phyloP scores from a whole-genome alignment of 1,140 invertebrate genomes.

The Tribolium madens region DNA sequence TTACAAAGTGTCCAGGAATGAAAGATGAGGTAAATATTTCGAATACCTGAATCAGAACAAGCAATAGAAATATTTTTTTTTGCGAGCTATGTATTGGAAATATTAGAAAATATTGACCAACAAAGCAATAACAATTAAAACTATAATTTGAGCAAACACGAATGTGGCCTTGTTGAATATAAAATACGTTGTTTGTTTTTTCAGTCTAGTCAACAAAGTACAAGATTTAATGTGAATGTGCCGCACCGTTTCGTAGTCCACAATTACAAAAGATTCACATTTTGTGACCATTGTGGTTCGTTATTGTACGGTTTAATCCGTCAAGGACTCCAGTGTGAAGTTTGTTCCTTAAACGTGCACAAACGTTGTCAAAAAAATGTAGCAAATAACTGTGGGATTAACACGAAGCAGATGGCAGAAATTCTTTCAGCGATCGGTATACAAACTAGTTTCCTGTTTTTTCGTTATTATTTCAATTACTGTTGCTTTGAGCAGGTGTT shows the following conservation, averaged over 20 bases:
- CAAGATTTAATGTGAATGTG: slow-evolving; percentile 97
- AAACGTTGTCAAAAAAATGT: slow-evolving; percentile 99
- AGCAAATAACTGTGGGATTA: slow-evolving; percentile 99
- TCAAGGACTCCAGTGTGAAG: slow-evolving; percentile 98
- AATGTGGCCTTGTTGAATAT: slow-evolving; percentile 13
- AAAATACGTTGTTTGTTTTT: slow-evolving; percentile 45
- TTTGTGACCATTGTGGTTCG: slow-evolving; percentile 99
- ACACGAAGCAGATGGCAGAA: slow-evolving; percentile 95
- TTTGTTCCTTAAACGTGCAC: slow-evolving; percentile 98
- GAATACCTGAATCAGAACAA: too few relatives aligned
- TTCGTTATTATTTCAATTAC: neutral
- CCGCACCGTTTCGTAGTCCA: slow-evolving; percentile 95
- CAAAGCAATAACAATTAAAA: neutral
- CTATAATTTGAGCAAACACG: slow-evolving; percentile 5
- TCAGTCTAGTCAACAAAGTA: slow-evolving; percentile 72
- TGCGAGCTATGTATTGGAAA: too few relatives aligned
- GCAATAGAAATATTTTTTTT: too few relatives aligned
- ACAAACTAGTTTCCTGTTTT: neutral
- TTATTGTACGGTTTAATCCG: slow-evolving; percentile 95
- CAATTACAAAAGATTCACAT: slow-evolving; percentile 97
- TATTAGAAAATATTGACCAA: too few relatives aligned
- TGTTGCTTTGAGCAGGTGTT: slow-evolving; percentile 67
- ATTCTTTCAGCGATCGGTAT: slow-evolving; percentile 90
- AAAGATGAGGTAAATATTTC: slow-evolving; percentile 81
- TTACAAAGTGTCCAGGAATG: slow-evolving; percentile 96